Base-by-base conservation (phyloP, 2,888 invertebrate species). In the Cyclophora albipunctata region DNA sequence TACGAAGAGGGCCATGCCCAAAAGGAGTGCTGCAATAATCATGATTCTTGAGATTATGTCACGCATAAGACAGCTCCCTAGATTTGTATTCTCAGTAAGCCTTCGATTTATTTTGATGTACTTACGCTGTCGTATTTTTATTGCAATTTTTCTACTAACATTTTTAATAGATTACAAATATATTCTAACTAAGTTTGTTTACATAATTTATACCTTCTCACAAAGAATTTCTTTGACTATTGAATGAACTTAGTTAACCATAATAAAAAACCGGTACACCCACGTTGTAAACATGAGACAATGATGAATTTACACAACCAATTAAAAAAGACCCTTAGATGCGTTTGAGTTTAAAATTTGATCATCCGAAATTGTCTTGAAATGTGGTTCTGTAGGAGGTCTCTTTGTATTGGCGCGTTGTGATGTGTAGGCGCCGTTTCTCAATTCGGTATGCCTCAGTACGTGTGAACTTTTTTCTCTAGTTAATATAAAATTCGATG, bases 251-350 rank as follows among this genome's bases (percentile, higher is more conserved):
- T 61, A 56, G 56, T 49, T 53, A 62, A 64, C 58, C 62, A 63
- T 59, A 60, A 62, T 67, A 71, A 75, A 72, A 79, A 82, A 79
- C 81, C 78, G 76, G 81, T 77, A 75, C 75, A 67, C 80, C 81
- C 76, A 81, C 81, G 68, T 60, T 53, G 65, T 67, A 68, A 73
- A 72, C 71, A 77, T 75, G 62, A 70, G 76, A 79, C 77, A 78
- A 81, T 75, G 70, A 73, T 60, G 67, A 69, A 71, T 72, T 74
- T 70, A 71, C 62, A 59, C 64, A 67, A 71, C 78, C 77, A 78
- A 59, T 62, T 53, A 62, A 60, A 48, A 49, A 46, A 59, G 77
- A 71, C 54, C 75, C 58, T 57, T 53, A 46, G 52, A 51, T 47
- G 47, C 40, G 45, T 47, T 54, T 47, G 42, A 44, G 46, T 48